phyloP scores from a whole-genome alignment of 2,797 vertebrate genomes.

The Thunnus albacares region DNA sequence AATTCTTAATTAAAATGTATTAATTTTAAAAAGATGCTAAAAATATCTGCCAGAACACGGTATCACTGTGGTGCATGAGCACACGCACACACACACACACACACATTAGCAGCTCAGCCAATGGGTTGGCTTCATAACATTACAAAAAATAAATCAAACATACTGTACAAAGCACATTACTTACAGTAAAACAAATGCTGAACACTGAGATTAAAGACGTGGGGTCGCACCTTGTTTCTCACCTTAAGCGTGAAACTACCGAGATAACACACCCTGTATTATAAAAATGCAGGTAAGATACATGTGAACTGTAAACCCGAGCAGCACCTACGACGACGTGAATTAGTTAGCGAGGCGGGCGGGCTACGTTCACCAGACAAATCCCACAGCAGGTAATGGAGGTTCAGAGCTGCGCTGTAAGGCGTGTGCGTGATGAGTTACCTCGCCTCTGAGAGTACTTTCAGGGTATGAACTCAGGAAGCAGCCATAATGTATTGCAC shows the following conservation, averaged over 20 bases:
- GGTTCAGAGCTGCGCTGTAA: conserved; percentile 33
- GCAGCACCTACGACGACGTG: conserved; percentile 21
- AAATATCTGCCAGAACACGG: conserved; percentile 60
- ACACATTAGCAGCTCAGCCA: background rate
- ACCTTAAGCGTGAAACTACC: conserved; percentile 18
- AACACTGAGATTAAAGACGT: conserved; percentile 1
- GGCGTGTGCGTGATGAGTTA: conserved; percentile 56
- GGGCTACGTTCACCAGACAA: conserved; percentile 33
- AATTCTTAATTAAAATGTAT: conserved; percentile 74
- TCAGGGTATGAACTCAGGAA: conserved; percentile 58
- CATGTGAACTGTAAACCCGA: conserved; percentile 15
- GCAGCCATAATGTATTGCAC: conserved; percentile 57
- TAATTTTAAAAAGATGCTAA: conserved; percentile 70
- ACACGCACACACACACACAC: conserved; percentile 30
- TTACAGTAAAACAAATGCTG: background rate
- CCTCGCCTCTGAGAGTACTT: conserved; percentile 48
- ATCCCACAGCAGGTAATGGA: conserved; percentile 60
- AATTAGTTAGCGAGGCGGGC: conserved; percentile 30
- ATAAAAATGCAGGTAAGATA: conserved; percentile 16
- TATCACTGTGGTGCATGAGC: conserved; percentile 10
- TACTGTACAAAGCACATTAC: background rate
- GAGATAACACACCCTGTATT: conserved; percentile 2
- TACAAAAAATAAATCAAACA: conserved; percentile 10
- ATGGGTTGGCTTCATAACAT: conserved; percentile 19
- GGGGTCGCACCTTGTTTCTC: conserved; percentile 13